Percentiles rank a stretch among this genome's conserved stretches.
Conservation (phyloP, 2,797 vertebrate species). For the Tamandua tetradactyla region DNA sequence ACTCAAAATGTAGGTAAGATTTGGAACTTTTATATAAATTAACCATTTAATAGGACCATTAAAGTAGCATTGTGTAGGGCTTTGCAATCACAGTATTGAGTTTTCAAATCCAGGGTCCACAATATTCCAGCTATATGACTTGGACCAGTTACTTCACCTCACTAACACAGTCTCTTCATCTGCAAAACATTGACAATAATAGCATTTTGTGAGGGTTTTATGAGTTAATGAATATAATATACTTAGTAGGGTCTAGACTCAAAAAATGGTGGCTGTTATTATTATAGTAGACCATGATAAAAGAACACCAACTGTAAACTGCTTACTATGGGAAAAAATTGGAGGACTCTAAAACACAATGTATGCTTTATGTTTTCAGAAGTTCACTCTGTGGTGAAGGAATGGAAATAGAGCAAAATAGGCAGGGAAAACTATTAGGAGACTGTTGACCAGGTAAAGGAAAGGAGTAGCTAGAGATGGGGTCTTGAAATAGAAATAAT, state of each 20-base stretch:
- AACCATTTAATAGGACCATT: background rate
- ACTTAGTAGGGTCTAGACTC: background rate
- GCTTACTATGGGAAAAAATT: background rate
- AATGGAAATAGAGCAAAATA: background rate
- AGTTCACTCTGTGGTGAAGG: constrained; percentile 8
- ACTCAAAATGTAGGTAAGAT: background rate
- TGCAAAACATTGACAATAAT: background rate
- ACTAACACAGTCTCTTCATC: background rate
- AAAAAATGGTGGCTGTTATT: background rate
- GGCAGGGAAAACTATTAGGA: background rate
- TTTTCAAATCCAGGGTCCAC: background rate
- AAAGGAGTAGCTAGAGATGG: background rate
- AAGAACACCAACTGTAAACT: background rate
- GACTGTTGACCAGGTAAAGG: background rate
- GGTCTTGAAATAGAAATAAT: background rate
- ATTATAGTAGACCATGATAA: background rate
- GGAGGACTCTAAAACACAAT: background rate
- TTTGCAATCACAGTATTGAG: background rate
- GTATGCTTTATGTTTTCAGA: background rate
- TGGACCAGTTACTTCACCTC: background rate
- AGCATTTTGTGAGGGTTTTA: background rate
- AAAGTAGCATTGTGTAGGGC: background rate
- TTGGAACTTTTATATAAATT: constrained; percentile 27
- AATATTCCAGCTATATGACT: background rate
- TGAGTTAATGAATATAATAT: background rate